Evolutionary conservation across 2,797 vertebrate genomes (phyloP).

Genomic region (Ispidina picta): DNA sequence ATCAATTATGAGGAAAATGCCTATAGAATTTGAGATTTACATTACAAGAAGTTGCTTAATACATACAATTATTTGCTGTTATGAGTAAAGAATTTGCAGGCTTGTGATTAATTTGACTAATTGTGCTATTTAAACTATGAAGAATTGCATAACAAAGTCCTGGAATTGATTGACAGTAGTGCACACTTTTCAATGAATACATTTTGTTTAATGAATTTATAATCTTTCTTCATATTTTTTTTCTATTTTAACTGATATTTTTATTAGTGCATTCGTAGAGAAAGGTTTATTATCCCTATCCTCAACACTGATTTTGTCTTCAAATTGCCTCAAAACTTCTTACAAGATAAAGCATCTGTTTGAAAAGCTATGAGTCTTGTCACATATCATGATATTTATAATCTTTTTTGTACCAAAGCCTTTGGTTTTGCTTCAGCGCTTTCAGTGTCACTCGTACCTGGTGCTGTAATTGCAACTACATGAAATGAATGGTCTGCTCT

Average conservation of each 20-base stretch:
- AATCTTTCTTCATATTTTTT: not conserved
- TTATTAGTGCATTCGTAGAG: not conserved
- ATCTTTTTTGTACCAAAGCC: not conserved
- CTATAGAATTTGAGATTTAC: not conserved
- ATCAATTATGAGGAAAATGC: not conserved
- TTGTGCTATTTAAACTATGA: not conserved
- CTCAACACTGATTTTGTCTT: not conserved
- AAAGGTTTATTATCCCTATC: not conserved
- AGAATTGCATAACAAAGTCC: not conserved
- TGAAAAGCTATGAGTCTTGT: not conserved
- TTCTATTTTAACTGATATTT: not conserved
- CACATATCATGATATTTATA: not conserved
- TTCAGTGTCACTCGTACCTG: not conserved
- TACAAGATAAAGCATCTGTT: not conserved
- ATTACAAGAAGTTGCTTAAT: not conserved
- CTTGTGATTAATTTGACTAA: constrained; percentile 5
- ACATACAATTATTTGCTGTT: not conserved
- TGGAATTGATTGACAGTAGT: not conserved
- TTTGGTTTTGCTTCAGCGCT: not conserved
- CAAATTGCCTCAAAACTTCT: not conserved
- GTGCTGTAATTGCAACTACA: not conserved
- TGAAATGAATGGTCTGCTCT: not conserved
- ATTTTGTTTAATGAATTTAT: not conserved
- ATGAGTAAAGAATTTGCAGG: not conserved
- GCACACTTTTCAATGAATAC: not conserved